Evolutionary conservation across 2,888 invertebrate genomes (phyloP).

Genomic region (Anagyrus pseudococci): DNA sequence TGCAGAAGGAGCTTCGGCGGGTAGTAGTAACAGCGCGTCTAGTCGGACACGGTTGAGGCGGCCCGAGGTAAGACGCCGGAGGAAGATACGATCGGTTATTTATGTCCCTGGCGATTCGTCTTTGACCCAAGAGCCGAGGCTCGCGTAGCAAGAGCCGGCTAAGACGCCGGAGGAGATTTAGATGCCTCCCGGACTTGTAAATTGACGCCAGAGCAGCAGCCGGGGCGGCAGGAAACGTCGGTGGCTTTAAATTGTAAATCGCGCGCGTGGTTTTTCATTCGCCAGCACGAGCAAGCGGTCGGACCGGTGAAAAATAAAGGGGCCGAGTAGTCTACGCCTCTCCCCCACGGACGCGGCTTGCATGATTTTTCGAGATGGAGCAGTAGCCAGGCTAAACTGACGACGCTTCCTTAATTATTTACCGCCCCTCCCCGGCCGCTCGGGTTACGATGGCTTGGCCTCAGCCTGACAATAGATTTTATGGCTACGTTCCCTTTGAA

Average conservation of each 20-base stretch:
- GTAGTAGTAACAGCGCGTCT: neutral
- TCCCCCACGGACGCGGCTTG: too few relatives aligned
- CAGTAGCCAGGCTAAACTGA: too few relatives aligned
- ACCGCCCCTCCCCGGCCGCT: too few relatives aligned
- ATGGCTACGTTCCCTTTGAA: too few relatives aligned
- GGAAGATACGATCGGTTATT: slow-evolving; percentile 30
- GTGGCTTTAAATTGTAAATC: slow-evolving; percentile 33
- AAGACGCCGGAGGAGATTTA: slow-evolving; percentile 10
- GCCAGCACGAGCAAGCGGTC: too few relatives aligned
- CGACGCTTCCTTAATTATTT: too few relatives aligned
- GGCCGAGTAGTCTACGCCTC: too few relatives aligned
- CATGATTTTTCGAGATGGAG: too few relatives aligned
- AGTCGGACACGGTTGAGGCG: slow-evolving; percentile 6
- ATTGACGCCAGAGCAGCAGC: slow-evolving; percentile 30
- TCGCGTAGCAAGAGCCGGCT: too few relatives aligned
- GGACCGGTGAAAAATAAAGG: neutral
- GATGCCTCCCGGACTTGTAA: slow-evolving; percentile 28
- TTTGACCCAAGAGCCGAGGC: neutral
- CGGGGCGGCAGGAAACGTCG: too few relatives aligned
- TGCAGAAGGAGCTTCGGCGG: neutral
- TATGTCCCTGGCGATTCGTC: slow-evolving; percentile 34
- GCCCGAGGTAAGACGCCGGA: neutral
- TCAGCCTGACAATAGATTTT: too few relatives aligned
- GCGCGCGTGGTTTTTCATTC: slow-evolving; percentile 6
- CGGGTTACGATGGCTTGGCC: too few relatives aligned